Percentiles rank a stretch among this genome's conserved stretches.
phyloP scores from a whole-genome alignment of 92 coral and sea anemone species.

The Heteractis magnifica region DNA sequence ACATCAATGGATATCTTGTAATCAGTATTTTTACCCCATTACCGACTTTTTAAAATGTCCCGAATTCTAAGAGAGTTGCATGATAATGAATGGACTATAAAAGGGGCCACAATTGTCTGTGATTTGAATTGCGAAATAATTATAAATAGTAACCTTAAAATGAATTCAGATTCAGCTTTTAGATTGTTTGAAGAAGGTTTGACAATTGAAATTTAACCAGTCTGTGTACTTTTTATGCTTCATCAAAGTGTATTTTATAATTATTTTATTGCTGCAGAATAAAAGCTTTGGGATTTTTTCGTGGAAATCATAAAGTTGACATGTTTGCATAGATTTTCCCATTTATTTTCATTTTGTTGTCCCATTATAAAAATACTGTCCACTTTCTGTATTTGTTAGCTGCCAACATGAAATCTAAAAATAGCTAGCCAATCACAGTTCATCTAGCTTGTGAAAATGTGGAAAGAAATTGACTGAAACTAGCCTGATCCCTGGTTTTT shows the following conservation, averaged over 20 bases:
- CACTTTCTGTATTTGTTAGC: too few relatives aligned
- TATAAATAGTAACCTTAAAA: background rate
- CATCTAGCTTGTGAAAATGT: too few relatives aligned
- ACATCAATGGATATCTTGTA: background rate
- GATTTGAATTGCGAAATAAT: background rate
- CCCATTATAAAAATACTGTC: too few relatives aligned
- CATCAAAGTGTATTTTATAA: background rate
- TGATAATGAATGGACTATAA: background rate
- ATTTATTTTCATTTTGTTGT: too few relatives aligned
- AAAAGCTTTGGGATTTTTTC: too few relatives aligned
- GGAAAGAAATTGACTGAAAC: too few relatives aligned
- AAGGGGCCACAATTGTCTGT: background rate
- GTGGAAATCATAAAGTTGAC: too few relatives aligned
- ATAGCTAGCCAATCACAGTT: too few relatives aligned
- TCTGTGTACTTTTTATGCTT: background rate
- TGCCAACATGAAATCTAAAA: too few relatives aligned
- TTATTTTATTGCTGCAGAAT: background rate
- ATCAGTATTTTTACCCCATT: background rate
- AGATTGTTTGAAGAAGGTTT: background rate
- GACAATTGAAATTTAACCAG: background rate
- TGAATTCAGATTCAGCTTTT: background rate
- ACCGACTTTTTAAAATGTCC: background rate
- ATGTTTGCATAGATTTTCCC: too few relatives aligned
- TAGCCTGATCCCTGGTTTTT: too few relatives aligned
- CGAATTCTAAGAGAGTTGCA: background rate